Conservation (phyloP, 2,113 vertebrate genomes). For the Nipponia nippon region DNA sequence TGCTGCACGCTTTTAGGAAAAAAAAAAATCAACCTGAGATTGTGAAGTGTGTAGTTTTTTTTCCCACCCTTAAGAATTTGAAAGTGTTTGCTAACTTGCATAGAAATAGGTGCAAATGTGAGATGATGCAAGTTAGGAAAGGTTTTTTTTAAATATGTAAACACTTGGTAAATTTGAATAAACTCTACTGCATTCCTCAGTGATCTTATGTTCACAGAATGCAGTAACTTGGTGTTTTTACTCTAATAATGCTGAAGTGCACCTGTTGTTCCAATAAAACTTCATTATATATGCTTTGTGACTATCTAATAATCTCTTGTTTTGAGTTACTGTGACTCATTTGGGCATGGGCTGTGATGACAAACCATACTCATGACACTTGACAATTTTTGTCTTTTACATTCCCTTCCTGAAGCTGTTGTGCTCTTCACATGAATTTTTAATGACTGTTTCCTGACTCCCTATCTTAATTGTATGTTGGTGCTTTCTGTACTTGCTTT, state of each 20-base stretch:
- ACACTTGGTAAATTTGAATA: background rate
- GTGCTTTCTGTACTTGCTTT: background rate
- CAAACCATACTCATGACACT: background rate
- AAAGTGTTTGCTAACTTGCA: background rate
- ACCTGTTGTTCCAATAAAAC: background rate
- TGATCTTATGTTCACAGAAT: background rate
- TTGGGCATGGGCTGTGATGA: background rate
- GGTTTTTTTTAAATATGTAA: background rate
- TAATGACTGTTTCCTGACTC: background rate
- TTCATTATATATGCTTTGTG: background rate
- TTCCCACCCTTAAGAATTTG: background rate
- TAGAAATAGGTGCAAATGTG: background rate
- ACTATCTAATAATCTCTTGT: background rate
- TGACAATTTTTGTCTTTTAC: background rate
- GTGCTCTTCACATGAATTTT: background rate
- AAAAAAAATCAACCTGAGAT: background rate
- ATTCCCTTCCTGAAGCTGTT: background rate
- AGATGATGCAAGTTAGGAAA: background rate
- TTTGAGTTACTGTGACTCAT: constrained; percentile 25
- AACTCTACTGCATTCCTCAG: background rate
- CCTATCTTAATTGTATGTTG: background rate
- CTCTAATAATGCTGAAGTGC: background rate
- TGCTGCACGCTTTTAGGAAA: background rate
- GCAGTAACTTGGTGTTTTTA: background rate
- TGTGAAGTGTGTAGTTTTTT: background rate